A percentile compares a stretch with the other conserved stretches of the same genome.
Conservation (phyloP, 2,888 invertebrate species). For the Eupithecia insigniata region DNA sequence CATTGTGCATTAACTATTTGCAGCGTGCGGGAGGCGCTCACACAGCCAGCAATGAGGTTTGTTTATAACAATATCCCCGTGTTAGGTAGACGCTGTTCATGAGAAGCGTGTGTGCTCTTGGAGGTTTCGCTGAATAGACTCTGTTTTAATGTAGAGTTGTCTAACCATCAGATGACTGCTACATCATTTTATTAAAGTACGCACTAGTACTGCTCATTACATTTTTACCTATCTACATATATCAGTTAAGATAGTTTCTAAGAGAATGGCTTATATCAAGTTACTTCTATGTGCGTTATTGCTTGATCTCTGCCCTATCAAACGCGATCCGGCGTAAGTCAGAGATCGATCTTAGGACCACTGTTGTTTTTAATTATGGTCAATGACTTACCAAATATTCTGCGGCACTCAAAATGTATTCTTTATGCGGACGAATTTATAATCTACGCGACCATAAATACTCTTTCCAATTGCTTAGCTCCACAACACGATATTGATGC, state of each 20-base stretch:
- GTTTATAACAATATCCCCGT: slow-evolving; percentile 60
- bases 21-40: slow-evolving; percentile 38
- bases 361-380: too few relatives aligned
- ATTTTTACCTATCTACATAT: not conserved
- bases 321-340: too few relatives aligned
- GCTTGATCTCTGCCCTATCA: too few relatives aligned
- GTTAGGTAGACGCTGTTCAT: slow-evolving; percentile 56
- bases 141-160: not conserved
- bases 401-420: too few relatives aligned
- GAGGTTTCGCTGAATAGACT: not conserved
- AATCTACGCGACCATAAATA: too few relatives aligned
- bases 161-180: not conserved
- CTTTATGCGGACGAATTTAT: too few relatives aligned
- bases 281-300: too few relatives aligned
- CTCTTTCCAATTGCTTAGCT: too few relatives aligned
- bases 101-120: slow-evolving; percentile 38
- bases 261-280: not conserved
- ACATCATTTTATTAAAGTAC: not conserved
- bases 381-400: too few relatives aligned
- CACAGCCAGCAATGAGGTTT: slow-evolving; percentile 60
- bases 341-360: too few relatives aligned
- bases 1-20: slow-evolving; percentile 31
- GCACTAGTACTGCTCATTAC: not conserved
- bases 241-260: not conserved
- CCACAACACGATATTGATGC: too few relatives aligned